A percentile compares a stretch with the other conserved stretches of the same genome.
These are phyloP conservation scores for Poeciliopsis turneri DNA, from an alignment of 2,797 vertebrate genomes.

Conservation along the genomic window DNA sequence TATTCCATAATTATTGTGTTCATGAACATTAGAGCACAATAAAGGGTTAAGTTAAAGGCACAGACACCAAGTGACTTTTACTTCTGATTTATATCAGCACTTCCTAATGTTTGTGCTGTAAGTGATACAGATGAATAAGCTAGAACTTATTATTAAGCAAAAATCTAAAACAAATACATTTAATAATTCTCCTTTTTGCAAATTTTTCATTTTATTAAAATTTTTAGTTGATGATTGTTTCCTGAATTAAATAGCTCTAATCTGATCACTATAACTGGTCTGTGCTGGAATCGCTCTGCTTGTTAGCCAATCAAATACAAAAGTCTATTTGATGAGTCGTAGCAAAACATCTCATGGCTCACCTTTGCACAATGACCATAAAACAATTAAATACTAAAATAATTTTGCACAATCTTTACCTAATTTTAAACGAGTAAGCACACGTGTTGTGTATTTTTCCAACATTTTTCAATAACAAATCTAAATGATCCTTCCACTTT, in stretches of 20 bases:
- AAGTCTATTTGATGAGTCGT: background rate
- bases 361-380: background rate
- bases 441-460: too few species aligned
- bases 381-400: background rate
- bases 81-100: background rate
- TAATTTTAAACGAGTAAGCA: background rate
- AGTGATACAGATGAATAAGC: background rate
- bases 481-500: background rate
- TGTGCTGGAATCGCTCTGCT: background rate
- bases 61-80: constrained; percentile 1
- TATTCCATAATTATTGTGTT: constrained; percentile 22
- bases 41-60: constrained; percentile 17
- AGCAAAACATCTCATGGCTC: background rate
- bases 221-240: background rate
- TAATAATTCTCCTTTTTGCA: background rate
- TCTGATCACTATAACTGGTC: background rate
- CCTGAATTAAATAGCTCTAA: background rate
- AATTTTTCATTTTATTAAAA: background rate
- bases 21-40: constrained; percentile 11
- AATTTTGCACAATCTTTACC: background rate
- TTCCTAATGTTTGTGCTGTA: background rate
- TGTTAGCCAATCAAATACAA: background rate
- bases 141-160: background rate
- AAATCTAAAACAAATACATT: background rate
- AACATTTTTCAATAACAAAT: background rate